Conservation (phyloP, 2,888 invertebrate genomes). For the Caradrina clavipalpis region DNA sequence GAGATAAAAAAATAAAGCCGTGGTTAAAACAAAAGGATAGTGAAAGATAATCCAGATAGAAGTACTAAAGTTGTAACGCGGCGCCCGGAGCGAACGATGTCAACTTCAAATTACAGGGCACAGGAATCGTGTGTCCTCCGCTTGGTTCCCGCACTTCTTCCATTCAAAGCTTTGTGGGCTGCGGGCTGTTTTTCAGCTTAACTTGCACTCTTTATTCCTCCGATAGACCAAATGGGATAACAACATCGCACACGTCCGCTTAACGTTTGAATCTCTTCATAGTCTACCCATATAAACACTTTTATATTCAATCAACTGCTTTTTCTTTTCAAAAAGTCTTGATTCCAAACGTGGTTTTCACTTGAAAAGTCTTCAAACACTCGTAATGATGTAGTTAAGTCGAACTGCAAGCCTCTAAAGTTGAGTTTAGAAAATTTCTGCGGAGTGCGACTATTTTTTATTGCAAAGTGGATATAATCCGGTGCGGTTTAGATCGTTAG, state of each 20-base stretch:
- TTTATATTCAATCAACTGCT: conserved; percentile 57
- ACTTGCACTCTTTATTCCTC: conserved; percentile 78
- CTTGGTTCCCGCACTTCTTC: conserved; percentile 72
- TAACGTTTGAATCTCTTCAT: conserved; percentile 50
- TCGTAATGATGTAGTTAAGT: conserved; percentile 59
- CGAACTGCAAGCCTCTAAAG: conserved; percentile 50
- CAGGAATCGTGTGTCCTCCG: conserved; percentile 68
- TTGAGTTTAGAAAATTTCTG: conserved; percentile 54
- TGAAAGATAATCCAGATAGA: conserved; percentile 50
- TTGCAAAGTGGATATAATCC: conserved; percentile 51
- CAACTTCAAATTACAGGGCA: conserved; percentile 83
- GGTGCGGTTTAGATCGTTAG: conserved; percentile 22
- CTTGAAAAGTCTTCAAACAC: conserved; percentile 59
- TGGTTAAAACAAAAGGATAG: conserved; percentile 40
- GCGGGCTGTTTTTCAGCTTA: conserved; percentile 77
- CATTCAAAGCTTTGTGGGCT: conserved; percentile 81
- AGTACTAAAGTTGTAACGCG: conserved; percentile 35
- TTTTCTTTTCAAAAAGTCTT: conserved; percentile 54
- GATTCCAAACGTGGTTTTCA: conserved; percentile 41
- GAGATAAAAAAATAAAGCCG: conserved; percentile 41
- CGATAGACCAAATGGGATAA: conserved; percentile 75
- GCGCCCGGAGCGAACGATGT: conserved; percentile 67
- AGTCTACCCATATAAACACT: conserved; percentile 42
- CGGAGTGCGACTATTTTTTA: conserved; percentile 51
- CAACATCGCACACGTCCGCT: conserved; percentile 60